Conservation (phyloP, 2,113 vertebrate species). For the Tor tambroides region DNA sequence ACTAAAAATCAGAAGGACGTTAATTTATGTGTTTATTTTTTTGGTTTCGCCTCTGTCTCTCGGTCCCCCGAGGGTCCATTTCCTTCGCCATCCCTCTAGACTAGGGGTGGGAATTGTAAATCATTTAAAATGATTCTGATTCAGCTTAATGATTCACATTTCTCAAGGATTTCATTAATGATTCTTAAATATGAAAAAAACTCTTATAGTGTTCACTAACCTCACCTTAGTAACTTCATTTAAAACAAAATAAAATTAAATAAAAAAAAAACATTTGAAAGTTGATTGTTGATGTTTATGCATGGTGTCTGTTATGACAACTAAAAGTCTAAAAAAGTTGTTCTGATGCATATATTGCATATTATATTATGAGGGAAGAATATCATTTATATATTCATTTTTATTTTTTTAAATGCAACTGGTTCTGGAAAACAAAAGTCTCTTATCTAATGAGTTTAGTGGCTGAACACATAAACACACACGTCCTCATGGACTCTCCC, state of each 20-base stretch:
- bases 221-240: not conserved
- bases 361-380: too few species aligned
- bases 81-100: slow-evolving; percentile 50
- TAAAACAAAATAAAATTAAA: not conserved
- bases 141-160: not conserved
- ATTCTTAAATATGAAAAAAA: not conserved
- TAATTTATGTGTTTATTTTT: slow-evolving; percentile 58
- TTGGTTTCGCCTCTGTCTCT: slow-evolving; percentile 44
- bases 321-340: too few species aligned
- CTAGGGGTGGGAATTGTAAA: not conserved
- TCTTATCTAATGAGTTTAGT: slow-evolving; percentile 49
- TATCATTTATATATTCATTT: too few species aligned
- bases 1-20: slow-evolving; percentile 48
- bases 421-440: slow-evolving; percentile 31
- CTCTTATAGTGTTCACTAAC: not conserved
- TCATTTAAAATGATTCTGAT: not conserved
- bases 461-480: slow-evolving; percentile 29
- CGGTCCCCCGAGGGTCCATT: slow-evolving; percentile 53
- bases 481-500: slow-evolving; percentile 43
- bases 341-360: too few species aligned
- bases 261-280: not conserved
- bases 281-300: not conserved
- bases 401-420: not conserved
- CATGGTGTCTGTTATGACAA: not conserved
- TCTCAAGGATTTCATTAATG: not conserved